phyloP scores from a whole-genome alignment of 2,113 vertebrate species.

The Chaetura pelagica region DNA sequence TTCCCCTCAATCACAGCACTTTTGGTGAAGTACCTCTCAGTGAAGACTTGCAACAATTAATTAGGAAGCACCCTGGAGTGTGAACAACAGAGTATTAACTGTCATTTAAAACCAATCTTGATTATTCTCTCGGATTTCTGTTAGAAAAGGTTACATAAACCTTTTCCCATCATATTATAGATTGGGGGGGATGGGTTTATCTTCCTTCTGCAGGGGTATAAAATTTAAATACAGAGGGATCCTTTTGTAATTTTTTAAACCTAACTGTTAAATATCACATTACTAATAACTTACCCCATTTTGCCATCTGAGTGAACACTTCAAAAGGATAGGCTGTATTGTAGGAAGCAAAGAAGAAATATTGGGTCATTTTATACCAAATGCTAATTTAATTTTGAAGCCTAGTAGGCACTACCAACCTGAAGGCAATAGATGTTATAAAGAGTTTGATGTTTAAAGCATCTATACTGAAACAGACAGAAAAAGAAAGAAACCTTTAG shows the following conservation, averaged over 20 bases:
- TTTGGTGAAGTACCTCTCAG: conserved; percentile 10
- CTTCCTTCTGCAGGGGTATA: neutral
- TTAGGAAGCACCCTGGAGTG: conserved; percentile 26
- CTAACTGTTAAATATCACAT: neutral
- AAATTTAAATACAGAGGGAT: neutral
- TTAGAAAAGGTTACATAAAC: conserved; percentile 20
- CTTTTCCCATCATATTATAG: neutral
- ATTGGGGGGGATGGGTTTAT: neutral
- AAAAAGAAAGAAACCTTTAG: conserved; percentile 25
- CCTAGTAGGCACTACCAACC: neutral
- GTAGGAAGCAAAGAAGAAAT: conserved; percentile 18
- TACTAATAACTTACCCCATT: neutral
- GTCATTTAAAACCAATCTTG: neutral
- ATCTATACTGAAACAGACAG: neutral
- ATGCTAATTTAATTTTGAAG: neutral
- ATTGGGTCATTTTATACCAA: conserved; percentile 2
- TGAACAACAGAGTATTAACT: neutral
- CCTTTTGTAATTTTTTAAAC: neutral
- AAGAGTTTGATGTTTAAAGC: neutral
- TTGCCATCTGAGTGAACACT: neutral
- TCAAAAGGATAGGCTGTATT: neutral
- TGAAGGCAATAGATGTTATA: neutral
- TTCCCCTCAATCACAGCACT: conserved; percentile 35
- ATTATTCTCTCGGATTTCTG: conserved; percentile 10
- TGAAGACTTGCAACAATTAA: conserved; percentile 40